Percentiles rank a stretch among this genome's conserved stretches.
These are phyloP conservation scores for Scaptomyza cyrtandrae DNA, from an alignment of 2,888 invertebrate species.

Conservation along the genomic window DNA sequence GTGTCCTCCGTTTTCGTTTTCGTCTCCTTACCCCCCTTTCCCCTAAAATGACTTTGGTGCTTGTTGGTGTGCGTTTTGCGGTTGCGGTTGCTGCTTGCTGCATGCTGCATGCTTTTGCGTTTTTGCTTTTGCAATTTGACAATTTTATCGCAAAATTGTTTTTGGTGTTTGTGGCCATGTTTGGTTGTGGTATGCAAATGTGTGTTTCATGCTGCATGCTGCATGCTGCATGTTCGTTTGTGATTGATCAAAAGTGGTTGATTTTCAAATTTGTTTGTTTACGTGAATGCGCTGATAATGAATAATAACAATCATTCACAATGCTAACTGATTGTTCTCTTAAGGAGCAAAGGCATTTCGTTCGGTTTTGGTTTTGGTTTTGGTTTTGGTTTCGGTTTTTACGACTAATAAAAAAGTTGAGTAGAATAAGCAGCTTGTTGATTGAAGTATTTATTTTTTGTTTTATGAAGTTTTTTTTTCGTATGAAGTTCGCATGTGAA, in stretches of 20 bases:
- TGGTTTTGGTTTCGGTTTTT: no score
- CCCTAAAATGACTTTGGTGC: neutral
- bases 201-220: neutral
- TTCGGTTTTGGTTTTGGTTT: no score
- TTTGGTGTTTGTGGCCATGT: constrained; percentile 76
- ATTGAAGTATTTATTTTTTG: constrained; percentile 40
- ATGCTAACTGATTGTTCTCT: constrained; percentile 43
- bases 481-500: neutral
- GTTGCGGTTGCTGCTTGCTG: constrained; percentile 71
- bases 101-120: constrained; percentile 73
- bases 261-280: constrained; percentile 53
- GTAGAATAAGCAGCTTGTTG: neutral
- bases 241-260: constrained; percentile 71
- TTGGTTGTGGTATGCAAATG: constrained; percentile 46
- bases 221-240: constrained; percentile 12
- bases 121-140: constrained; percentile 76
- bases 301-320: constrained; percentile 36
- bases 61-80: constrained; percentile 53
- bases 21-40: no score
- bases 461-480: constrained; percentile 5
- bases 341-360: no score
- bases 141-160: constrained; percentile 81
- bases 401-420: neutral
- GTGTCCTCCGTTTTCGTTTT: no score
- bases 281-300: constrained; percentile 53